phyloP scores from a whole-genome alignment of 2,113 vertebrate species.

The Caranx melampygus region DNA sequence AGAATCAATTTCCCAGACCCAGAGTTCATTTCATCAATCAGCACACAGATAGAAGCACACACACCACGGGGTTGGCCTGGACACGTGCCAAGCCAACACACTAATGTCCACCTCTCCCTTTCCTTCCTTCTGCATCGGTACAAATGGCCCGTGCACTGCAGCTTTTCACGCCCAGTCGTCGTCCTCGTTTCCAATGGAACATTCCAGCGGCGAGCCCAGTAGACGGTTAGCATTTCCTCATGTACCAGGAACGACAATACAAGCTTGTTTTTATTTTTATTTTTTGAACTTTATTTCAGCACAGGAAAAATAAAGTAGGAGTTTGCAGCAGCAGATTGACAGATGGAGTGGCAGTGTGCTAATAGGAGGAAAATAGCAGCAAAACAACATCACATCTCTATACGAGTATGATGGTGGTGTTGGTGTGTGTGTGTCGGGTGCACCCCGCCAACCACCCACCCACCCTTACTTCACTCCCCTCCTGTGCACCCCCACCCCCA shows the following conservation, averaged over 20 bases:
- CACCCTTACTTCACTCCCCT: background rate
- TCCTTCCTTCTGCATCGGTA: slow-evolving; percentile 59
- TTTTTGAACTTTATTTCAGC: slow-evolving; percentile 12
- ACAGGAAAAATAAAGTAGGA: slow-evolving; percentile 14
- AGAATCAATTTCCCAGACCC: slow-evolving; percentile 81
- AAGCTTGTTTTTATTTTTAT: background rate
- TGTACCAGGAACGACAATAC: slow-evolving; percentile 4
- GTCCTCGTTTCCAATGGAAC: slow-evolving; percentile 47
- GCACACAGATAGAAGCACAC: slow-evolving; percentile 72
- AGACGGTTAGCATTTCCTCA: slow-evolving; percentile 52
- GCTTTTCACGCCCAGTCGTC: slow-evolving; percentile 55
- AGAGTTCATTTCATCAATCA: slow-evolving; percentile 83
- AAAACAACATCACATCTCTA: slow-evolving; percentile 22
- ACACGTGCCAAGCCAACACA: slow-evolving; percentile 54
- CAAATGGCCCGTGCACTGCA: slow-evolving; percentile 63
- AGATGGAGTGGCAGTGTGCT: slow-evolving; percentile 66
- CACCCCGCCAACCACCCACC: background rate
- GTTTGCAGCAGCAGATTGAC: slow-evolving; percentile 59
- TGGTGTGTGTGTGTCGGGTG: slow-evolving; percentile 19
- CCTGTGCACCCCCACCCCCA: background rate
- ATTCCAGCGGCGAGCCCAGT: slow-evolving; percentile 52
- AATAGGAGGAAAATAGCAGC: slow-evolving; percentile 65
- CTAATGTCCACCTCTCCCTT: slow-evolving; percentile 70
- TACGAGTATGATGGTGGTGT: slow-evolving; percentile 16
- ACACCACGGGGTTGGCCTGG: slow-evolving; percentile 57